These are phyloP conservation scores for Schizothorax lantsangensis DNA, from an alignment of 2,797 vertebrate genomes.

Conservation along the genomic window DNA sequence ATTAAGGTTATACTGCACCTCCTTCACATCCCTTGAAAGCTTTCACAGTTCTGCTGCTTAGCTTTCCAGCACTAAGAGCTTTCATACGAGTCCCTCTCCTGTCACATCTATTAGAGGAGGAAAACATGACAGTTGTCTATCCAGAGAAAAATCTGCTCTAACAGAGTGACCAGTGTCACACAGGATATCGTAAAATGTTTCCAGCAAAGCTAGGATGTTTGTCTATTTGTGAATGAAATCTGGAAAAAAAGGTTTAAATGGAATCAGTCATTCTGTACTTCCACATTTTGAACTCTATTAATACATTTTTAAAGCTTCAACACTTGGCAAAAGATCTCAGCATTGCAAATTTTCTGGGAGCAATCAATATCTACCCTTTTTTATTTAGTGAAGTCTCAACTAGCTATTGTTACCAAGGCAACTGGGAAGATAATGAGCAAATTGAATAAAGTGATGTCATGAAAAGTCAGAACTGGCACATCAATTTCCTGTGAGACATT, in stretches of 20 bases:
- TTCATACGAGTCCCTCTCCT: conserved; percentile 8
- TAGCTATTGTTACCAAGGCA: conserved; percentile 47
- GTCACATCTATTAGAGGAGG: conserved; percentile 30
- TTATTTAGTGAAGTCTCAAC: conserved; percentile 22
- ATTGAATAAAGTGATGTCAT: conserved; percentile 28
- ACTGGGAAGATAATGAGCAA: conserved; percentile 38
- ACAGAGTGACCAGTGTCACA: conserved; percentile 7
- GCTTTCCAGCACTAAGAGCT: conserved; percentile 47
- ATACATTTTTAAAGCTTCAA: not conserved
- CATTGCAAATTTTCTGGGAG: conserved; percentile 5
- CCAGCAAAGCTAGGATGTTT: not conserved
- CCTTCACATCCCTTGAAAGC: conserved; percentile 44
- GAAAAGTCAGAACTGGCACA: conserved; percentile 34
- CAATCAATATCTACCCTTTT: conserved; percentile 24
- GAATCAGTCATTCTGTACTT: not conserved
- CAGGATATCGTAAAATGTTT: not conserved
- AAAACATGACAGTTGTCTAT: conserved; percentile 42
- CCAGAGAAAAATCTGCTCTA: conserved; percentile 22
- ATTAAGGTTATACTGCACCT: conserved; percentile 32
- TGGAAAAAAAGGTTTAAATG: not conserved
- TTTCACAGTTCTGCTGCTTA: conserved; percentile 48
- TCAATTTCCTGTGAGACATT: conserved; percentile 21
- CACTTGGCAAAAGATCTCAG: conserved; percentile 6
- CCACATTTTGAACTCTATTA: not conserved
- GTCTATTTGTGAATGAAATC: conserved; percentile 6